A percentile compares a stretch with the other conserved stretches of the same genome.
Conservation (phyloP, 2,888 invertebrate species). For the Dynastes grantii region DNA sequence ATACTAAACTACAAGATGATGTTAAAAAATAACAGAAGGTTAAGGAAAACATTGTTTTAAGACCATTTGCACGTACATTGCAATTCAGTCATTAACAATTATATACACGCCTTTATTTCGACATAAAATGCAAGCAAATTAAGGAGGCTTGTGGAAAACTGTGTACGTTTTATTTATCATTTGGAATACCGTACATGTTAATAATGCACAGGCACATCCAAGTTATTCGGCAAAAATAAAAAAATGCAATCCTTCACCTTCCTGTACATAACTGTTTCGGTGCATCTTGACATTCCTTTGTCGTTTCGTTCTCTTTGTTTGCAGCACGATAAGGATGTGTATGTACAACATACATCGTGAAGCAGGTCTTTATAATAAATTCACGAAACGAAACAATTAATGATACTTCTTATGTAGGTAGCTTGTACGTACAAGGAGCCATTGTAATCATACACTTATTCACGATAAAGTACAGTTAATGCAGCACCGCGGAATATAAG, state of each 20-base stretch:
- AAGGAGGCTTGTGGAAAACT: not conserved
- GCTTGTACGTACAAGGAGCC: slow-evolving; percentile 3
- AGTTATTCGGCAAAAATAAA: slow-evolving; percentile 1
- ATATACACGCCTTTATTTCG: not conserved
- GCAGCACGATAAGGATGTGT: not conserved
- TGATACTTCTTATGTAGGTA: slow-evolving; percentile 9
- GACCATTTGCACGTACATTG: no score
- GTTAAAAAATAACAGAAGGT: no score
- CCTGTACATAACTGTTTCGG: slow-evolving; percentile 27
- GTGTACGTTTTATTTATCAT: not conserved
- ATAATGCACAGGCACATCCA: not conserved
- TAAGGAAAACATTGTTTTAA: no score
- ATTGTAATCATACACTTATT: not conserved
- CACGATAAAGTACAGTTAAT: slow-evolving; percentile 11
- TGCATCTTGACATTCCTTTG: slow-evolving; percentile 17
- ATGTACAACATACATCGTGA: not conserved
- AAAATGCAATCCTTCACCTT: not conserved
- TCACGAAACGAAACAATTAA: slow-evolving; percentile 20
- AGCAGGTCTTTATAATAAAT: slow-evolving; percentile 12
- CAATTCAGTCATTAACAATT: no score
- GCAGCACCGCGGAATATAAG: not conserved
- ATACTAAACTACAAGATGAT: no score
- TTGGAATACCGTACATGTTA: not conserved
- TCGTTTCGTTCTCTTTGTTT: slow-evolving; percentile 12
- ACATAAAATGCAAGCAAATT: slow-evolving; percentile 9